Percentiles rank a stretch among this genome's conserved stretches.
Conservation (phyloP, 2,797 vertebrate species). For the Phoebastria nigripes region DNA sequence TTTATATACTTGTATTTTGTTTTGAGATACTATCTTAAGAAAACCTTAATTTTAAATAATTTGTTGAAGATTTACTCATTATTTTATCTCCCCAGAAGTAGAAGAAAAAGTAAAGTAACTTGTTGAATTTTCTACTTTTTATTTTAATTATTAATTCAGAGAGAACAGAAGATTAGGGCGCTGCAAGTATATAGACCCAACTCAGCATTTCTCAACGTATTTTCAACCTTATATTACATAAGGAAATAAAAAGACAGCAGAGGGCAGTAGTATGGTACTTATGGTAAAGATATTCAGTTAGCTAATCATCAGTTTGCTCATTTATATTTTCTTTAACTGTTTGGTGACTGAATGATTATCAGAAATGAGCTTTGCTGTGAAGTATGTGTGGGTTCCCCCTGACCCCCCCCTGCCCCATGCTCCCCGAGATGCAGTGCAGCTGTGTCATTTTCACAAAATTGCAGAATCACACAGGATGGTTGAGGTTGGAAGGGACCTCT, state of each 20-base stretch:
- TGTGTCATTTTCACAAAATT: rapidly evolving
- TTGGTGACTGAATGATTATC: background rate
- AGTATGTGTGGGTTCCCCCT: background rate
- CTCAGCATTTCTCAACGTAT: background rate
- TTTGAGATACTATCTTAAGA: background rate
- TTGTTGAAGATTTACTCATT: background rate
- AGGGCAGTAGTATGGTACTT: background rate
- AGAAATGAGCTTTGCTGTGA: background rate
- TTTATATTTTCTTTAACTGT: background rate
- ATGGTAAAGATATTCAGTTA: background rate
- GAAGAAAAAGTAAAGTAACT: background rate
- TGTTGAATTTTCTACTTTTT: background rate
- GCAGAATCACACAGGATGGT: no score
- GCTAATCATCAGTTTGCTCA: background rate
- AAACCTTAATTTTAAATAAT: background rate
- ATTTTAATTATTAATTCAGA: background rate
- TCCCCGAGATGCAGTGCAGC: background rate
- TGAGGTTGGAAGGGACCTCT: background rate
- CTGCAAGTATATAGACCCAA: background rate
- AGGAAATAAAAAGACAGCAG: background rate
- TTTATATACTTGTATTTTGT: background rate
- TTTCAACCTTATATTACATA: background rate
- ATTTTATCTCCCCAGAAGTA: background rate
- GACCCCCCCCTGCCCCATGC: rapidly evolving
- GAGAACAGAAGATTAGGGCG: background rate